A percentile compares a stretch with the other conserved stretches of the same genome.
These are phyloP conservation scores for Acheta domesticus DNA, from an alignment of 2,888 invertebrate species.

Conservation along the genomic window DNA sequence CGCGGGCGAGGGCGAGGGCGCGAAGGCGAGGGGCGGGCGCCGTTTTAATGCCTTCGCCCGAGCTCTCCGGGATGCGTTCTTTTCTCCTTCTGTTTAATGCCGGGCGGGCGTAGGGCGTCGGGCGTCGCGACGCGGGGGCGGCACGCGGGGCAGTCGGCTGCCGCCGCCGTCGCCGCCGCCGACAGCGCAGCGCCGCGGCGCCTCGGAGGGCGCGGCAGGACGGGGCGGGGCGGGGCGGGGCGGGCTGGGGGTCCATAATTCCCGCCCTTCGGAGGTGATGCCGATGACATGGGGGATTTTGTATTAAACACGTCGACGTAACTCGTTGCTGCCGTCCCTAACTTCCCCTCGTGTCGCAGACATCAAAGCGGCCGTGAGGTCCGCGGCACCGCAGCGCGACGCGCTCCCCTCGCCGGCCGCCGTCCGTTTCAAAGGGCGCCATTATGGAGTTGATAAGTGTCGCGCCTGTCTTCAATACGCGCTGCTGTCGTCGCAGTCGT, in stretches of 20 bases:
- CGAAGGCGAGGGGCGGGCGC: background rate
- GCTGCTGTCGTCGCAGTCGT: background rate
- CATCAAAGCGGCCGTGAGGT: constrained; percentile 18
- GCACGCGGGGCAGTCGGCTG: background rate
- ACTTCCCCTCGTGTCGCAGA: constrained; percentile 7
- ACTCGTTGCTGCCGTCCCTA: constrained; percentile 18
- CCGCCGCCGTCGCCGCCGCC: background rate
- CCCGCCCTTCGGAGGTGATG: constrained; percentile 18
- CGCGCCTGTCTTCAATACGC: background rate
- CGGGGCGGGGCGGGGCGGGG: background rate
- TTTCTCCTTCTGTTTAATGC: background rate
- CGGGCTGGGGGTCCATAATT: background rate
- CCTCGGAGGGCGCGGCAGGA: background rate
- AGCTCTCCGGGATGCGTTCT: background rate
- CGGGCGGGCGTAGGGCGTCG: background rate
- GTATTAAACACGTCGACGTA: constrained; percentile 18
- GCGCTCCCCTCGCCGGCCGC: background rate
- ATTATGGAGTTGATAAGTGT: constrained; percentile 18
- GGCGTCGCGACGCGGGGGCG: background rate
- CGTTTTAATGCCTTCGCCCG: background rate
- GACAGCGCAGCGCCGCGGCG: background rate
- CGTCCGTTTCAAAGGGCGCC: constrained; percentile 9
- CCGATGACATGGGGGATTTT: constrained; percentile 18
- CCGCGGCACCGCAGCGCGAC: constrained; percentile 3
- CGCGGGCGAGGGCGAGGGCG: background rate